Percentiles rank a stretch among this genome's conserved stretches.
These are phyloP conservation scores for Camptogramma bilineatum DNA, from an alignment of 2,888 invertebrate species.

Conservation along the genomic window DNA sequence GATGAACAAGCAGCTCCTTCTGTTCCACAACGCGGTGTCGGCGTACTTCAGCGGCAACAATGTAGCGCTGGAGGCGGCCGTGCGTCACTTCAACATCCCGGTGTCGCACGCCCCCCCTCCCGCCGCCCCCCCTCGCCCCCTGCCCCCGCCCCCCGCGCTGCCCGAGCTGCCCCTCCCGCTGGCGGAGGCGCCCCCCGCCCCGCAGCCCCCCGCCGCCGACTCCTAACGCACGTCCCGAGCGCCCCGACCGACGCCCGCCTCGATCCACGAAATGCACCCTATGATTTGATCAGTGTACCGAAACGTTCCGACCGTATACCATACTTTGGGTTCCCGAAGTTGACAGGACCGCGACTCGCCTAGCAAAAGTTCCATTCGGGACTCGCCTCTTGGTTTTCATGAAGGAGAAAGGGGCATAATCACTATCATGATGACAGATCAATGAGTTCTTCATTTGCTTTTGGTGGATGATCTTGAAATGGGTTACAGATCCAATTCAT, in stretches of 20 bases:
- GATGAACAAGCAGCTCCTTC: conserved; percentile 98
- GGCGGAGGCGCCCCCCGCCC: conserved; percentile 25
- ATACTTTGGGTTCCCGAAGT: too few species aligned
- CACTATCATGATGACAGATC: too few species aligned
- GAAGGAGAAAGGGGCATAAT: too few species aligned
- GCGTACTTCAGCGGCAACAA: conserved; percentile 99
- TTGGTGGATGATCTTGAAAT: too few species aligned
- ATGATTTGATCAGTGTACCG: too few species aligned
- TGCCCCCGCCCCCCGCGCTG: conserved; percentile 28
- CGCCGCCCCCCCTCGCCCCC: conserved; percentile 28
- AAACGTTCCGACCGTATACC: too few species aligned
- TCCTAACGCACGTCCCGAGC: conserved; percentile 11
- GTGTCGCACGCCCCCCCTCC: conserved; percentile 42
- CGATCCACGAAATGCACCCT: too few species aligned
- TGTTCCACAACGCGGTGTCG: conserved; percentile 98
- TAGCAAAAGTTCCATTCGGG: too few species aligned
- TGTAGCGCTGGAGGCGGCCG: conserved; percentile 95
- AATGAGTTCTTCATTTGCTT: too few species aligned
- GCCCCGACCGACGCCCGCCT: not conserved
- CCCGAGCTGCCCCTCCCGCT: conserved; percentile 8
- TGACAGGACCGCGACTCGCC: too few species aligned
- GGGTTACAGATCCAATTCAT: too few species aligned
- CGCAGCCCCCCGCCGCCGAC: conserved; percentile 19
- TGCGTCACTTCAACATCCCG: conserved; percentile 96
- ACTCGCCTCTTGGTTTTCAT: too few species aligned